These are phyloP conservation scores for Acanthopleura granulata DNA, from an alignment of 2,888 invertebrate genomes.

Conservation along the genomic window DNA sequence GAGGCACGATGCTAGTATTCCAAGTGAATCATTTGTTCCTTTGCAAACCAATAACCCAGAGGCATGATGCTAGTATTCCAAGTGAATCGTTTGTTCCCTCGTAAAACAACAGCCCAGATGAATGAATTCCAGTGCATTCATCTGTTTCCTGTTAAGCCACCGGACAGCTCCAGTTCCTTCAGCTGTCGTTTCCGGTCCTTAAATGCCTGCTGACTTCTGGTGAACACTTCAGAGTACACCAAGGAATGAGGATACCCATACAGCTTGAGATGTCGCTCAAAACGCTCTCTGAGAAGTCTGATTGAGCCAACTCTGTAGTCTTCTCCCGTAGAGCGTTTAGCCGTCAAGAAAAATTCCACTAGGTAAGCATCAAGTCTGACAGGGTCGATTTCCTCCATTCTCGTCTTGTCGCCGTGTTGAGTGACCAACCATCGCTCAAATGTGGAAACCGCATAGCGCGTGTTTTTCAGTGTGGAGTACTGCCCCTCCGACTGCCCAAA, in stretches of 20 bases:
- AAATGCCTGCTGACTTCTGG: not conserved
- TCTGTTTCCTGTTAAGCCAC: too few relatives aligned
- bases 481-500: too few relatives aligned
- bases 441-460: not conserved
- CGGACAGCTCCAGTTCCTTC: not conserved
- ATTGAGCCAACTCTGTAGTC: not conserved
- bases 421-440: not conserved
- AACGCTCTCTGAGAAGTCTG: not conserved
- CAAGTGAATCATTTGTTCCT: too few relatives aligned
- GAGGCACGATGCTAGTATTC: too few relatives aligned
- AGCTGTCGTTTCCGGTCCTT: not conserved
- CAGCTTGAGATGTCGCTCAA: constrained; percentile 3
- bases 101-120: too few relatives aligned
- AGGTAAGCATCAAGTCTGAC: not conserved
- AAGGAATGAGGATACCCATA: not conserved
- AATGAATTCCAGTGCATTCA: too few relatives aligned
- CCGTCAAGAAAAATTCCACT: not conserved
- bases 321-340: constrained; percentile 7
- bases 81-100: too few relatives aligned
- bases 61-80: too few relatives aligned
- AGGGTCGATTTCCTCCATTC: not conserved
- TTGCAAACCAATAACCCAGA: too few relatives aligned
- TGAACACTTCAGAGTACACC: not conserved
- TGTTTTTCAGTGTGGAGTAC: not conserved
- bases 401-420: not conserved